Evolutionary conservation across 1,140 invertebrate species (phyloP), one percentile per base, ranked within the genome.

Genomic region (Phymastichus coffea): DNA sequence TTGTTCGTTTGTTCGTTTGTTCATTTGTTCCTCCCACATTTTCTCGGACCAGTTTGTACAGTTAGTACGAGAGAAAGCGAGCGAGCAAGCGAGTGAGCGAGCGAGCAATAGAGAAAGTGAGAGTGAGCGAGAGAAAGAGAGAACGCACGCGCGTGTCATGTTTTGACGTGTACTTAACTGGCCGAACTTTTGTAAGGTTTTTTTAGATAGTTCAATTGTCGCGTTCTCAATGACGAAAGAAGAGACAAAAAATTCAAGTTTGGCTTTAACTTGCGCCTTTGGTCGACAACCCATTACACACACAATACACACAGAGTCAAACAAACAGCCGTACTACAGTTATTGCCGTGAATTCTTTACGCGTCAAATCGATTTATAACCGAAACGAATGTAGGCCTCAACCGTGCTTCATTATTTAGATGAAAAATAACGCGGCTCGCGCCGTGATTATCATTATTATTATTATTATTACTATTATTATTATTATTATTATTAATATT

Each of bases 361-460:
- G 58, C 17, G 41, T 41, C 40, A 20, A 54, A 40, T 17, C 38
- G 38, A 12, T 12, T 40, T 12, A 40, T 7, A 33, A 12, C 28
- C 6, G 6, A 12, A 35, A 28, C 48, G 23, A 17, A 17, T 25
- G 9, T 23, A 43, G 6, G 28, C 28, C 6, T 7, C 6, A 33
- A 33, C 6, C 6, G 28, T 40, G 43, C 58, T 55, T 61, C 40
- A 61, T 55, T 61, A 52, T 54, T 41, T 28, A 61, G 44, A 41
- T 47, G 28, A 54, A 22, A 61, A 55, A 55, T 61, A 33, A 35
- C n/a, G n/a, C n/a, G n/a, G n/a, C n/a, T n/a, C n/a, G n/a, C n/a
- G n/a, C n/a, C n/a, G n/a, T n/a, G n/a, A n/a, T n/a, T n/a, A n/a
- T n/a, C n/a, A n/a, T n/a, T n/a, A n/a, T n/a, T n/a, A n/a, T n/a